Percentiles rank a stretch among this genome's conserved stretches.
phyloP scores from a whole-genome alignment of 2,113 vertebrate species.

The Gambusia affinis region DNA sequence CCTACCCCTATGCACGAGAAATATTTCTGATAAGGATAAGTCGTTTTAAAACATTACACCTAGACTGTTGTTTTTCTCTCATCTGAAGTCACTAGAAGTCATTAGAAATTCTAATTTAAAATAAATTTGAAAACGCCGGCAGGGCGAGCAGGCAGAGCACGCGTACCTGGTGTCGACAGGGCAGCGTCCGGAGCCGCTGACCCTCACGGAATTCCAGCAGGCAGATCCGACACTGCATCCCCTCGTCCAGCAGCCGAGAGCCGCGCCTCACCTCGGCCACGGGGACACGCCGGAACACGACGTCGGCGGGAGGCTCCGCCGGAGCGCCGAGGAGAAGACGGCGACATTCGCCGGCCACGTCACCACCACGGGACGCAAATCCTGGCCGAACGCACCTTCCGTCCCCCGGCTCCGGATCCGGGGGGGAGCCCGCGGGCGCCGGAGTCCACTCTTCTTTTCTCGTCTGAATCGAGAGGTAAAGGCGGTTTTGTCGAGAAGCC shows the following conservation, averaged over 20 bases:
- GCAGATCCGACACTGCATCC: constrained; percentile 80
- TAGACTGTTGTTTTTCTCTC: too few species aligned
- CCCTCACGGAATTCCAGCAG: constrained; percentile 74
- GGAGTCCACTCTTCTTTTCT: constrained; percentile 74
- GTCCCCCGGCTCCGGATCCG: constrained; percentile 6
- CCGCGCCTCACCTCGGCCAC: constrained; percentile 59
- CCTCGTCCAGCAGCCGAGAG: constrained; percentile 74
- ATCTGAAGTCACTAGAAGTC: too few species aligned
- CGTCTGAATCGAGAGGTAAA: constrained; percentile 62
- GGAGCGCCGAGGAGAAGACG: background rate
- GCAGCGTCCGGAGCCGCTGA: constrained; percentile 70
- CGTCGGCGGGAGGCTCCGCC: constrained; percentile 53
- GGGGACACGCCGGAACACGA: constrained; percentile 61
- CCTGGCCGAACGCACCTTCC: constrained; percentile 41
- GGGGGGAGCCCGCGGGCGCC: constrained; percentile 23
- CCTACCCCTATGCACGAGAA: too few species aligned
- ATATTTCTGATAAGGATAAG: too few species aligned
- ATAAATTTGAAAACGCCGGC: too few species aligned
- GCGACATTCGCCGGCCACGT: background rate
- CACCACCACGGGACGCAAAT: background rate
- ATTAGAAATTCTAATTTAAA: too few species aligned
- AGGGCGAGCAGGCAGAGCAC: background rate
- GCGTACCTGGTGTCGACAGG: constrained; percentile 82
- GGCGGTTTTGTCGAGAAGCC: background rate
- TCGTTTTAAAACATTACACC: too few species aligned